Conservation (phyloP, 2,888 invertebrate genomes). For the Harmothoe impar region DNA sequence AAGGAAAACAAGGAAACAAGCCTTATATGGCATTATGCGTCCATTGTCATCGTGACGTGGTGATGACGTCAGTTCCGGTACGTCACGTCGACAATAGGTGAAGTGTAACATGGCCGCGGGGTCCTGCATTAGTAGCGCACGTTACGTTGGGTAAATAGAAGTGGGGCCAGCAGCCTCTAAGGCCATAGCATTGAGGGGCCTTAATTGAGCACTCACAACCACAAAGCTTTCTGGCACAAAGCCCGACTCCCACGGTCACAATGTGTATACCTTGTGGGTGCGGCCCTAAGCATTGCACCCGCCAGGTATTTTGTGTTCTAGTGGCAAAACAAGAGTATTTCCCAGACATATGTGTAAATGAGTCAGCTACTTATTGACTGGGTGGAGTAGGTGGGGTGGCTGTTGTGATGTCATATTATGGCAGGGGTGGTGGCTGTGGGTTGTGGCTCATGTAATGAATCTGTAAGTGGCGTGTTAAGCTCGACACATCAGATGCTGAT, state of each 20-base stretch:
- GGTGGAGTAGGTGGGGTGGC: background rate
- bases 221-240: background rate
- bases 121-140: background rate
- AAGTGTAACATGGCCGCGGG: background rate
- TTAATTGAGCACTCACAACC: background rate
- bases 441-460: background rate
- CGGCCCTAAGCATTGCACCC: too few species aligned
- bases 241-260: background rate
- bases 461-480: background rate
- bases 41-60: background rate
- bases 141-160: background rate
- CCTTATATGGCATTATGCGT: background rate
- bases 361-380: background rate
- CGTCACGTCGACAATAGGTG: background rate
- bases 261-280: background rate
- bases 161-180: background rate
- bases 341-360: background rate
- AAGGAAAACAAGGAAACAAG: too few species aligned
- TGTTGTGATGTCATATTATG: background rate
- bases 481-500: too few species aligned
- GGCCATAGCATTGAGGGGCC: too few species aligned
- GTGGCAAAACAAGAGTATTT: background rate
- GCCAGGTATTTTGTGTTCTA: background rate
- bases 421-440: background rate
- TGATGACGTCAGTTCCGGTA: constrained; percentile 16